A percentile compares a stretch with the other conserved stretches of the same genome.
Evolutionary conservation across 2,888 invertebrate genomes (phyloP).

Genomic region (Mythimna albipuncta): DNA sequence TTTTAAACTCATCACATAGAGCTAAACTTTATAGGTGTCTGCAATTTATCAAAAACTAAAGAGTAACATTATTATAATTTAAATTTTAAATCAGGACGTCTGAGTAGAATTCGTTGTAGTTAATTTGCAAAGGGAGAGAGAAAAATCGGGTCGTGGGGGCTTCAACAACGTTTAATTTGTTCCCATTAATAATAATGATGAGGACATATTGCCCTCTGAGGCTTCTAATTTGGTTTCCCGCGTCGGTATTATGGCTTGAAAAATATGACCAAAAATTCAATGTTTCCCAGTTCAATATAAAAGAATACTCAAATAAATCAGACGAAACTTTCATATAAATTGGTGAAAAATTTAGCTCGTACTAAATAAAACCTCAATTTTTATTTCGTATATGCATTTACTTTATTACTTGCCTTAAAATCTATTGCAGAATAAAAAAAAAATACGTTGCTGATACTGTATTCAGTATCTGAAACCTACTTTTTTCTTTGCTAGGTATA

Average conservation of each 20-base stretch:
- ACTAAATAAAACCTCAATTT: not conserved
- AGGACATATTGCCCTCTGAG: constrained; percentile 77
- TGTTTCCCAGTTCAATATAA: constrained; percentile 24
- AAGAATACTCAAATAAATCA: constrained; percentile 14
- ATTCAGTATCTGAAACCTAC: too few relatives aligned
- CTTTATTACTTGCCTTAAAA: too few relatives aligned
- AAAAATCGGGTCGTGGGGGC: constrained; percentile 81
- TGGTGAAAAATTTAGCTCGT: not conserved
- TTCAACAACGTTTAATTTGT: constrained; percentile 86
- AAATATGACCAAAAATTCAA: constrained; percentile 23
- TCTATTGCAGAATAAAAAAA: too few relatives aligned
- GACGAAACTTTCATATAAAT: not conserved
- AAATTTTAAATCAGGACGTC: constrained; percentile 73
- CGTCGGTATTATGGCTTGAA: constrained; percentile 23
- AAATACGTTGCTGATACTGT: not conserved
- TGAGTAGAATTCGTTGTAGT: constrained; percentile 87
- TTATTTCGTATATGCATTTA: not conserved
- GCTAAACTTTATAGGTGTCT: not conserved
- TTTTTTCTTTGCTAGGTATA: too few relatives aligned
- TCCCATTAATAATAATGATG: constrained; percentile 86
- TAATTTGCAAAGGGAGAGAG: constrained; percentile 84
- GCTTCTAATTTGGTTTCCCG: constrained; percentile 64
- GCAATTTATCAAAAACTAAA: constrained; percentile 43
- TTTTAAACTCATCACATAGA: not conserved
- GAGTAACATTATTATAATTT: constrained; percentile 63